Conservation (phyloP, 2,113 vertebrate species). For the Cyanoramphus novaezelandiae region DNA sequence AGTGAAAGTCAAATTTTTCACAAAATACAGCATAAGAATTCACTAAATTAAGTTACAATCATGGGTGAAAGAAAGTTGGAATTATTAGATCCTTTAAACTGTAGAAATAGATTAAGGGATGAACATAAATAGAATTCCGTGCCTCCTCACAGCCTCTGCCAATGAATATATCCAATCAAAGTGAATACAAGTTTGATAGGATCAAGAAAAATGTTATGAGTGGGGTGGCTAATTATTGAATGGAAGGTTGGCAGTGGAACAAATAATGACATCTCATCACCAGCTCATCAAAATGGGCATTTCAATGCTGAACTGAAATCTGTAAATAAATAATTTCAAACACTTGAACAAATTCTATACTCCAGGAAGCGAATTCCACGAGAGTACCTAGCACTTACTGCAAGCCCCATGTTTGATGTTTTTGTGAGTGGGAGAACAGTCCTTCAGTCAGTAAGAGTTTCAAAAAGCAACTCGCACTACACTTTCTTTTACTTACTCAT, state of each 20-base stretch:
- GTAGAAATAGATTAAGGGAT: constrained; percentile 2
- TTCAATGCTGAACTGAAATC: background rate
- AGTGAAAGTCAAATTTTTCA: background rate
- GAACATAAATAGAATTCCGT: background rate
- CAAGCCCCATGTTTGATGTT: background rate
- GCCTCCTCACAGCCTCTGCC: background rate
- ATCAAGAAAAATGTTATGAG: constrained; percentile 1
- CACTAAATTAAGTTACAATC: constrained; percentile 13
- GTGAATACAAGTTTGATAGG: background rate
- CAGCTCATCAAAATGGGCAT: background rate
- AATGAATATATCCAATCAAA: constrained; percentile 34
- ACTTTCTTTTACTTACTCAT: background rate
- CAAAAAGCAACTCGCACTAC: background rate
- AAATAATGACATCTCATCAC: background rate
- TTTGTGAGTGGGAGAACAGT: background rate
- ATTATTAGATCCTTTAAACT: constrained; percentile 15
- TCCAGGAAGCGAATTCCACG: background rate
- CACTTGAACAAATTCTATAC: background rate
- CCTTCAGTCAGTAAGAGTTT: background rate
- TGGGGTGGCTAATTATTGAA: background rate
- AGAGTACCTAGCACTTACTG: background rate
- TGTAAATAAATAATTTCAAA: background rate
- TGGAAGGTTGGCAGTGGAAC: background rate
- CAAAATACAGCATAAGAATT: background rate
- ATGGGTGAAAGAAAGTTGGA: background rate